Evolutionary conservation across 2,888 invertebrate genomes (phyloP).

Genomic region (Keiferia lycopersicella): DNA sequence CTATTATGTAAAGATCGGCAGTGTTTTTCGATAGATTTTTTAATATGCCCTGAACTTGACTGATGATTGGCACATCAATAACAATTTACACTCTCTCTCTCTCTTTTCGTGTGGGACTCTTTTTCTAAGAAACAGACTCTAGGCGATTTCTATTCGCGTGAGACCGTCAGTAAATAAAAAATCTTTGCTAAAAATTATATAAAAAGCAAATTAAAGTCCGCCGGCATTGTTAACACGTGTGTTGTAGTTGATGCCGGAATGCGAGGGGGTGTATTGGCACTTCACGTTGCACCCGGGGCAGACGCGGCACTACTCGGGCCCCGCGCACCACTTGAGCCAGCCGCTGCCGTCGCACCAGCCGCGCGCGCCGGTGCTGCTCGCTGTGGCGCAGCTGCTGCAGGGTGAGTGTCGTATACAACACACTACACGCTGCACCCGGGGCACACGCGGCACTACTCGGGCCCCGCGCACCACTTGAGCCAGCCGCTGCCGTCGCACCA

Average conservation of each 20-base stretch:
- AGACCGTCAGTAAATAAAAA: too few species aligned
- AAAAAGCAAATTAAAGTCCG: too few species aligned
- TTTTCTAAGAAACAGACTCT: too few species aligned
- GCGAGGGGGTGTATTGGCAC: conserved; percentile 83
- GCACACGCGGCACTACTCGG: conserved; percentile 85
- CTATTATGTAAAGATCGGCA: too few species aligned
- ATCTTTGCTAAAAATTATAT: too few species aligned
- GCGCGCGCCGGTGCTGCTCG: not conserved
- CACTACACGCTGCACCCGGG: conserved; percentile 78
- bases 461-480: conserved; percentile 83
- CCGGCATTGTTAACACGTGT: not conserved
- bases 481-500: conserved; percentile 73
- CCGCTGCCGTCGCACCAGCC: conserved; percentile 57
- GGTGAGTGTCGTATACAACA: not conserved
- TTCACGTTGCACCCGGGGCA: conserved; percentile 77
- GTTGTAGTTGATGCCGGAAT: conserved; percentile 73
- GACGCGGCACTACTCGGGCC: conserved; percentile 86
- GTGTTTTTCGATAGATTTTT: too few species aligned
- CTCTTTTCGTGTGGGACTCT: too few species aligned
- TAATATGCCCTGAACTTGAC: too few species aligned
- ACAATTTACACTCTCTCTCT: too few species aligned
- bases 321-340: conserved; percentile 83
- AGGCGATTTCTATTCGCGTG: too few species aligned
- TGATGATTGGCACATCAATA: too few species aligned
- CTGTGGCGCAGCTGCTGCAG: not conserved